Conservation (phyloP, 2,113 vertebrate genomes). For the Propithecus coquereli region DNA sequence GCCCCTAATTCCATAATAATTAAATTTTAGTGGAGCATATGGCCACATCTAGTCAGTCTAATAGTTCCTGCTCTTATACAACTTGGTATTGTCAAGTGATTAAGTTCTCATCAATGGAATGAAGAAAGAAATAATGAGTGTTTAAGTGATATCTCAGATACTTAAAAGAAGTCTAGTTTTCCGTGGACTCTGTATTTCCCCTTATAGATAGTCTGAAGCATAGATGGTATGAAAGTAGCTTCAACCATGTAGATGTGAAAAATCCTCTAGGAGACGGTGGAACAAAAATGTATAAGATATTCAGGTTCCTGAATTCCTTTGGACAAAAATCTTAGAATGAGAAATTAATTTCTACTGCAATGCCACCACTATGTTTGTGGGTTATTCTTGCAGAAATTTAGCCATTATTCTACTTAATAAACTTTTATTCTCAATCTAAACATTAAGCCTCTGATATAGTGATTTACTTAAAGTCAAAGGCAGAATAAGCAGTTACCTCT, state of each 20-base stretch:
- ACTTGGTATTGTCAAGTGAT: neutral
- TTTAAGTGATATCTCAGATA: neutral
- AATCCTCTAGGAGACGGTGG: neutral
- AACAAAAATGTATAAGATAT: neutral
- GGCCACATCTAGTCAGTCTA: neutral
- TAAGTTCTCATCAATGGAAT: neutral
- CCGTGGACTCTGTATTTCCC: neutral
- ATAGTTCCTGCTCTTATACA: neutral
- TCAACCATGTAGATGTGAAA: neutral
- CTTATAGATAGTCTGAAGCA: neutral
- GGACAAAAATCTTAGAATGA: neutral
- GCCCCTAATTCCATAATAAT: neutral
- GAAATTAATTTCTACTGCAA: neutral
- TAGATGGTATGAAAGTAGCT: neutral
- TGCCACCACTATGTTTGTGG: neutral
- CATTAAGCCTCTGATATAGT: neutral
- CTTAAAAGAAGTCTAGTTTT: neutral
- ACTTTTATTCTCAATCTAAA: neutral
- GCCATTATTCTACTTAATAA: neutral
- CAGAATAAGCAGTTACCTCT: neutral
- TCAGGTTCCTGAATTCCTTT: neutral
- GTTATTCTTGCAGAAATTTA: neutral
- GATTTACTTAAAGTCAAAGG: neutral
- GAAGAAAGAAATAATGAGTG: neutral
- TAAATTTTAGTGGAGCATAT: neutral